These are phyloP conservation scores for Endotricha flammealis DNA, from an alignment of 2,888 invertebrate genomes.

Conservation along the genomic window DNA sequence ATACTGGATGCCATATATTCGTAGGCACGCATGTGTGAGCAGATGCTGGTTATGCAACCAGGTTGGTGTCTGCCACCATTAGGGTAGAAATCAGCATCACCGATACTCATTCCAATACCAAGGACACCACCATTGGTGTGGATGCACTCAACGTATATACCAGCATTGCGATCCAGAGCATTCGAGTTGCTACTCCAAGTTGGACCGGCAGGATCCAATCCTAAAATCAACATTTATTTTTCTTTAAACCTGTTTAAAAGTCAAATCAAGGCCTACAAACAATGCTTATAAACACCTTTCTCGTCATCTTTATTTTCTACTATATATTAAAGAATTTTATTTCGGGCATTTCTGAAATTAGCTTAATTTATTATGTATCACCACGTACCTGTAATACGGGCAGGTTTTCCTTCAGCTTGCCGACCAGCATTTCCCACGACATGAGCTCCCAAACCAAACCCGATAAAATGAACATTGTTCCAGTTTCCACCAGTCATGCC, in stretches of 20 bases:
- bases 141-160: conserved; percentile 37
- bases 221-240: too few species aligned
- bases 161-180: conserved; percentile 28
- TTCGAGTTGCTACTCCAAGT: conserved; percentile 30
- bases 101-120: conserved; percentile 35
- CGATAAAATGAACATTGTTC: conserved; percentile 43
- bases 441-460: conserved; percentile 54
- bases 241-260: too few species aligned
- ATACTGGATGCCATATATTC: conserved; percentile 27
- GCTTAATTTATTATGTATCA: too few species aligned
- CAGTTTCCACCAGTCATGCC: conserved; percentile 36
- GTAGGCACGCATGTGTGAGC: conserved; percentile 15
- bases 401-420: conserved; percentile 22
- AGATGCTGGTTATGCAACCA: conserved; percentile 20
- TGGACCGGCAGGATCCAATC: conserved; percentile 47
- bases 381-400: conserved; percentile 33
- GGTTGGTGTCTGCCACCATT: too few species aligned
- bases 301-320: too few species aligned
- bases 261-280: too few species aligned
- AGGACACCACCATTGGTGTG: conserved; percentile 39
- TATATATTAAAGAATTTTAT: too few species aligned
- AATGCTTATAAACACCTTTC: too few species aligned
- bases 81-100: conserved; percentile 39
- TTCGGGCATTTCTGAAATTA: too few species aligned
- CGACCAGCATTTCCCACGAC: conserved; percentile 44